Evolutionary conservation across 1,140 invertebrate species (phyloP).

Genomic region (Danaus plexippus): DNA sequence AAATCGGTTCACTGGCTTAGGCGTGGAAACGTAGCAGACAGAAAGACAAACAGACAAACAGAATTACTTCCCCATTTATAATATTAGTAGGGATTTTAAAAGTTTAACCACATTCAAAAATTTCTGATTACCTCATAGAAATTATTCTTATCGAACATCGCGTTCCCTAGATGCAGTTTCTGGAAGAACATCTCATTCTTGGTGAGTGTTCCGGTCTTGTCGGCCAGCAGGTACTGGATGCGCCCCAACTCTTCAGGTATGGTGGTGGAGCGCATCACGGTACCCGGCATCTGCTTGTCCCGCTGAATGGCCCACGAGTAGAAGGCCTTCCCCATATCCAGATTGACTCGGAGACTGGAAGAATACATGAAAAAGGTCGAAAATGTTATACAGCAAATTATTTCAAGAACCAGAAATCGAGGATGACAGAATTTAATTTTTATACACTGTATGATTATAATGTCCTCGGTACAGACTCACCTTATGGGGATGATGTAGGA

Average conservation of each 20-base stretch:
- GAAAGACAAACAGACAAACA: too few relatives aligned
- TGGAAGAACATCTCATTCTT: conserved; percentile 99
- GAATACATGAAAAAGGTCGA: not conserved
- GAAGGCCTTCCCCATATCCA: conserved; percentile 98
- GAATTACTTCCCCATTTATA: too few relatives aligned
- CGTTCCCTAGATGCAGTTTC: conserved; percentile 92
- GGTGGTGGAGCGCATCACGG: conserved; percentile 97
- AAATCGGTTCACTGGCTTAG: too few relatives aligned
- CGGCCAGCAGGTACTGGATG: conserved; percentile 95
- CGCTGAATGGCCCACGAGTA: conserved; percentile 97
- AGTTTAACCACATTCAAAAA: too few relatives aligned
- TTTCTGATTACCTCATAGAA: conserved; percentile 82
- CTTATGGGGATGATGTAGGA: conserved; percentile 99
- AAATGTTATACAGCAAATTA: not conserved
- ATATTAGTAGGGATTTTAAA: too few relatives aligned
- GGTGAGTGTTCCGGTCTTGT: conserved; percentile 99
- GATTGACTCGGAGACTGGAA: conserved; percentile 93
- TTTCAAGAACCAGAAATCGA: not conserved
- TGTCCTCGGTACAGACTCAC: conserved; percentile 59
- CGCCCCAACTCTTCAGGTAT: conserved; percentile 98
- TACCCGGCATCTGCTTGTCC: conserved; percentile 93
- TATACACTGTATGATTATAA: not conserved
- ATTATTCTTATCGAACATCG: conserved; percentile 88
- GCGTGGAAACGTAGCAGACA: too few relatives aligned
- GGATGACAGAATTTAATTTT: not conserved